Conservation (phyloP, 2,113 vertebrate genomes). For the Morone saxatilis region DNA sequence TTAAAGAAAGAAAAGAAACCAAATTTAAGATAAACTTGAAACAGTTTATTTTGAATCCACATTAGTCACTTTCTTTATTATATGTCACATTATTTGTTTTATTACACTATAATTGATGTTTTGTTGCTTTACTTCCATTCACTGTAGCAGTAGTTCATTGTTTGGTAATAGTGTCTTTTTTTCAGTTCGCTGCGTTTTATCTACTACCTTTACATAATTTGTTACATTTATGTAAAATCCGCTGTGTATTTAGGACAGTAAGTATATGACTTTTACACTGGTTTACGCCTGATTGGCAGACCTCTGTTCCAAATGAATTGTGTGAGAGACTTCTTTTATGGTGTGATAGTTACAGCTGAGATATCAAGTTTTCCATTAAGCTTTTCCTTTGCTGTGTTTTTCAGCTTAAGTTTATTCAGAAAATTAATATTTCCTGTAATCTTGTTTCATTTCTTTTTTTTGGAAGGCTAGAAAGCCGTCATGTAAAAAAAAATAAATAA, state of each 20-base stretch:
- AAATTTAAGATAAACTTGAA: background rate
- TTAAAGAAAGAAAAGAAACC: background rate
- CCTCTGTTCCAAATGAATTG: slow-evolving; percentile 70
- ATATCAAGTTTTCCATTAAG: slow-evolving; percentile 35
- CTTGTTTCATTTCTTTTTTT: slow-evolving; percentile 58
- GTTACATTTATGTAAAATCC: slow-evolving; percentile 29
- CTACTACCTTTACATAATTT: slow-evolving; percentile 8
- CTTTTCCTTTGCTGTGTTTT: slow-evolving; percentile 67
- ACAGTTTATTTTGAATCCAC: background rate
- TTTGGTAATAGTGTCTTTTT: slow-evolving; percentile 27
- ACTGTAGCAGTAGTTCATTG: slow-evolving; percentile 26
- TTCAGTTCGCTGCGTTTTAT: slow-evolving; percentile 32
- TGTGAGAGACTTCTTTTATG: slow-evolving; percentile 49
- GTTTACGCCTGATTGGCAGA: slow-evolving; percentile 49
- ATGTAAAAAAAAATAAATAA: slow-evolving; percentile 60
- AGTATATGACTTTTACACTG: slow-evolving; percentile 39
- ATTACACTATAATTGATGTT: background rate
- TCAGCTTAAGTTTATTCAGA: slow-evolving; percentile 56
- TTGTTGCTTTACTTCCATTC: slow-evolving; percentile 27
- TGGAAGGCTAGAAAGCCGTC: slow-evolving; percentile 56
- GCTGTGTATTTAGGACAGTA: slow-evolving; percentile 35
- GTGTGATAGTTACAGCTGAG: slow-evolving; percentile 55
- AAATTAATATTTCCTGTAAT: slow-evolving; percentile 62
- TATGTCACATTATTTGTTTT: background rate
- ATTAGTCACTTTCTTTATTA: slow-evolving; percentile 26